Evolutionary conservation across 2,113 vertebrate species (phyloP).

Genomic region (Carettochelys insculpta): DNA sequence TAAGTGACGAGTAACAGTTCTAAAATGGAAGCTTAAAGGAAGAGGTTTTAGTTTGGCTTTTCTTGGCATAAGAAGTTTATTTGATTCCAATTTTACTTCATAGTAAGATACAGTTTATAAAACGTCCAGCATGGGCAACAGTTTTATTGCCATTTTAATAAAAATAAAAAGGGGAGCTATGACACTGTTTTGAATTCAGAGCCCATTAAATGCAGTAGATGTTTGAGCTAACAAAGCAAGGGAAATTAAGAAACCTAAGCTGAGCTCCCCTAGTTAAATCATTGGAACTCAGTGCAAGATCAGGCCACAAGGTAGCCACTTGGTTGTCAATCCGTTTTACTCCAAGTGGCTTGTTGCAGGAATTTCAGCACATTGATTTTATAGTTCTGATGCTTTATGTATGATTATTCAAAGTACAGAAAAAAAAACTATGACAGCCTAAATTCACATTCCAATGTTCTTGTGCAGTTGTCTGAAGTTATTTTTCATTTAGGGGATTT

Average conservation of each 20-base stretch:
- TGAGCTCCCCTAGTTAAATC: no score
- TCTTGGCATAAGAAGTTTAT: background rate
- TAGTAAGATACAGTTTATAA: background rate
- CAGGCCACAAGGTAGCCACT: no score
- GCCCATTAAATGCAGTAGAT: background rate
- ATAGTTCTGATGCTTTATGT: no score
- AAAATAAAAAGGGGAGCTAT: background rate
- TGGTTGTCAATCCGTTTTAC: no score
- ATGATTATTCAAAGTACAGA: background rate
- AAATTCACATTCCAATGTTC: background rate
- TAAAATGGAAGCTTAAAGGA: background rate
- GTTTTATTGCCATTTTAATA: background rate
- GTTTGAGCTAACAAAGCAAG: background rate
- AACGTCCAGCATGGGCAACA: background rate
- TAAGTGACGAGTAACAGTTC: background rate
- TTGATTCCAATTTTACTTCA: background rate
- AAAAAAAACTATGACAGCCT: background rate
- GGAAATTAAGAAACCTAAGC: no score
- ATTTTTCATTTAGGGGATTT: background rate
- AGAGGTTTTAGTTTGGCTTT: background rate
- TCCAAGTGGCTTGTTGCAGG: no score
- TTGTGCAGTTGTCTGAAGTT: background rate
- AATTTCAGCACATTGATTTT: no score
- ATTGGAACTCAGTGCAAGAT: no score
- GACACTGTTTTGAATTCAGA: background rate